These are phyloP conservation scores for fruit fly (Drosophila melanogaster) DNA, from an alignment of 1,140 invertebrate species.

Conservation along the genomic window DNA sequence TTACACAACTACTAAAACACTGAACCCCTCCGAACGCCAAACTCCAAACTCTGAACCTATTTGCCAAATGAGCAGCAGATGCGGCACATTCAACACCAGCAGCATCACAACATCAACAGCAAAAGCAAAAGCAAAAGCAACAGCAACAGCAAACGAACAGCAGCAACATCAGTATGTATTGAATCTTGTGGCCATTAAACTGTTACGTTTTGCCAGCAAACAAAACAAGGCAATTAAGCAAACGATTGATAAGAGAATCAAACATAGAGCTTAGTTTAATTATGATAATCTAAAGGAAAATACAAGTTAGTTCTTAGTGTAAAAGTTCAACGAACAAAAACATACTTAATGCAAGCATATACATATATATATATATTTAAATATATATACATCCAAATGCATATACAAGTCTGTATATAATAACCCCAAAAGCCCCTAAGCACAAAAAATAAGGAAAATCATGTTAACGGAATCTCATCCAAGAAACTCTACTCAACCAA, in stretches of 20 bases:
- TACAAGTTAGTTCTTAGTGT: constrained; percentile 40
- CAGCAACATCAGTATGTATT: constrained; percentile 55
- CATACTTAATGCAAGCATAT: constrained; percentile 48
- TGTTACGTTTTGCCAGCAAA: constrained; percentile 64
- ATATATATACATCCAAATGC: constrained; percentile 33
- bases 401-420: constrained; percentile 57
- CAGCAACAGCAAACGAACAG: constrained; percentile 33
- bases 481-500: constrained; percentile 47
- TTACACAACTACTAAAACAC: constrained; percentile 43
- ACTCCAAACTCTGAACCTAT: constrained; percentile 31
- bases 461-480: constrained; percentile 68
- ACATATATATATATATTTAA: constrained; percentile 30
- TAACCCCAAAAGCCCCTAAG: constrained; percentile 21
- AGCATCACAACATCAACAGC: background rate
- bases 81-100: constrained; percentile 20
- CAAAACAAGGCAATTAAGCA: constrained; percentile 43
- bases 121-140: constrained; percentile 13
- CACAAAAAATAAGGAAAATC: constrained; percentile 43
- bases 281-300: constrained; percentile 40
- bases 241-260: constrained; percentile 62
- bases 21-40: constrained; percentile 8
- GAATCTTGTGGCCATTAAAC: constrained; percentile 75
- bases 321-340: constrained; percentile 64
- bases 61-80: constrained; percentile 37
- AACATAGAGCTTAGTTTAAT: constrained; percentile 67